Evolutionary conservation across 2,888 invertebrate genomes (phyloP).

Genomic region (Scrobipalpa atriplicella): DNA sequence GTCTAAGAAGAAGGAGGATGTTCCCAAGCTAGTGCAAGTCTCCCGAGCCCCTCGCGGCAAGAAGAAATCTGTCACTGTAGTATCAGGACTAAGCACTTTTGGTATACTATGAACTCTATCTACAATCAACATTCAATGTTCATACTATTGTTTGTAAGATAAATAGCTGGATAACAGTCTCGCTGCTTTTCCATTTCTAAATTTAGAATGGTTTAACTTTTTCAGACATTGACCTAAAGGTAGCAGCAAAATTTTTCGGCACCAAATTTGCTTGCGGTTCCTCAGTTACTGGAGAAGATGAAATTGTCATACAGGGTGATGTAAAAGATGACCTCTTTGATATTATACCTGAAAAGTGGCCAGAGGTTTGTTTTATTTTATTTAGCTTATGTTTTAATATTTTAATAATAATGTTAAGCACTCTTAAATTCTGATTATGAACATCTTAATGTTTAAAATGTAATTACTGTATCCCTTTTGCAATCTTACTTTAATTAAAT

Average conservation of each 20-base stretch:
- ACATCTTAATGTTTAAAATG: neutral
- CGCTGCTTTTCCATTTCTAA: no score
- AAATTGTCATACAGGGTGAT: slow-evolving; percentile 99
- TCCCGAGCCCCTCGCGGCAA: slow-evolving; percentile 97
- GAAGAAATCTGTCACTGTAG: slow-evolving; percentile 99
- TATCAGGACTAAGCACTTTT: slow-evolving; percentile 97
- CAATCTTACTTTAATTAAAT: no score
- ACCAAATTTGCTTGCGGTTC: slow-evolving; percentile 99
- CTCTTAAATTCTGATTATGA: neutral
- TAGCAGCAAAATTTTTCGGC: slow-evolving; percentile 98
- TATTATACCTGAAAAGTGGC: slow-evolving; percentile 99
- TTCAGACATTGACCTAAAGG: slow-evolving; percentile 97
- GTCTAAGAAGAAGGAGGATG: slow-evolving; percentile 96
- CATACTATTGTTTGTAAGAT: no score
- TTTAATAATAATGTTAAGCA: neutral
- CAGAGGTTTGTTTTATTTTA: slow-evolving; percentile 85
- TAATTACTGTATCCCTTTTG: no score
- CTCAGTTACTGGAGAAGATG: slow-evolving; percentile 99
- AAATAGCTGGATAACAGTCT: no score
- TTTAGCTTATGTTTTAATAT: neutral
- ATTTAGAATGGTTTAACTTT: slow-evolving; percentile 35
- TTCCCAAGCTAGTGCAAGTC: slow-evolving; percentile 92
- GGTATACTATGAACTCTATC: slow-evolving; percentile 79
- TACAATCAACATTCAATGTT: no score
- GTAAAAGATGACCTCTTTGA: slow-evolving; percentile 99